Evolutionary conservation across 1,140 invertebrate genomes (phyloP).

Genomic region (Cyclargus thomasi): DNA sequence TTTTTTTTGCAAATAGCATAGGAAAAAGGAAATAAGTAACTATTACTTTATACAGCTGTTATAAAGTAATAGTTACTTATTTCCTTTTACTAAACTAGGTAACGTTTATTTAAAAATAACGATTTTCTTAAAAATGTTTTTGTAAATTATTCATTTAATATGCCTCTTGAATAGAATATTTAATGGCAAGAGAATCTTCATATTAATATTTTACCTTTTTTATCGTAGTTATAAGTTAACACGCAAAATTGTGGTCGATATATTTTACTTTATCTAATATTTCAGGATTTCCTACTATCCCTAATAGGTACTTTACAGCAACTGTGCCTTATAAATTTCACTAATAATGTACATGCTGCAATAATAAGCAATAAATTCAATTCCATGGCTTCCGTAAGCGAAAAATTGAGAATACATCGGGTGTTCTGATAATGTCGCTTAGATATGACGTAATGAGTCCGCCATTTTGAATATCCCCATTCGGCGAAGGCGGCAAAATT

Average conservation of each 20-base stretch:
- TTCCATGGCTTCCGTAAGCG: not conserved
- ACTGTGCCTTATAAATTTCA: not conserved
- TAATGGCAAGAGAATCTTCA: not conserved
- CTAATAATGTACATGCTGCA: not conserved
- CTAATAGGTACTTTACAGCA: conserved; percentile 10
- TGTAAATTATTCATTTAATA: too few relatives aligned
- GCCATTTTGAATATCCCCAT: conserved; percentile 38
- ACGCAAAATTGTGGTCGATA: not conserved
- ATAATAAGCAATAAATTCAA: conserved; percentile 11
- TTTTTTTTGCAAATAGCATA: too few relatives aligned
- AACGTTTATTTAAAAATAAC: too few relatives aligned
- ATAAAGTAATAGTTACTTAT: too few relatives aligned
- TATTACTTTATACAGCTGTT: too few relatives aligned
- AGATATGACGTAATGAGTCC: conserved; percentile 26
- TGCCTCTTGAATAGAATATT: too few relatives aligned
- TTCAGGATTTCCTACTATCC: not conserved
- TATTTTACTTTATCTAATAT: not conserved
- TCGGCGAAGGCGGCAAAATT: conserved; percentile 37
- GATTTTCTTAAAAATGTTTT: too few relatives aligned
- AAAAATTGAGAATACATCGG: conserved; percentile 30
- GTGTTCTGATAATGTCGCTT: conserved; percentile 31
- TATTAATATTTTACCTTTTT: too few relatives aligned
- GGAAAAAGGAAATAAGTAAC: too few relatives aligned
- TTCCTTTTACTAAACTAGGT: too few relatives aligned
- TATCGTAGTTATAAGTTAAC: too few relatives aligned